Evolutionary conservation across 2,888 invertebrate genomes (phyloP).

Genomic region (Nemotelus pantherinus): DNA sequence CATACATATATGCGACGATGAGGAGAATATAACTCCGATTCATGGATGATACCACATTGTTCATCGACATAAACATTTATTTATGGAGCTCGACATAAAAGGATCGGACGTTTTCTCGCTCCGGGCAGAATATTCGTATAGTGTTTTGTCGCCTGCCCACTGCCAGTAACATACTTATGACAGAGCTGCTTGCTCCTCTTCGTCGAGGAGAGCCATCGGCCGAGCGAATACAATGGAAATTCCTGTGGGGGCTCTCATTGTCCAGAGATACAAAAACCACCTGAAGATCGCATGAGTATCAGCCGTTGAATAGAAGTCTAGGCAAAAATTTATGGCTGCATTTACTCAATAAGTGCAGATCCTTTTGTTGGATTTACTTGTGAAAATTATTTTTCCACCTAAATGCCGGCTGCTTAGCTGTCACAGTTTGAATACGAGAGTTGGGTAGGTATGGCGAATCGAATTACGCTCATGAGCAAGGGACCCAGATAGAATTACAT

Average conservation of each 20-base stretch:
- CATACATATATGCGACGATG: not conserved
- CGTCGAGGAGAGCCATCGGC: not conserved
- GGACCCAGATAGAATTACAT: no score
- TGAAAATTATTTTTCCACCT: not conserved
- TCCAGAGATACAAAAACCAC: slow-evolving; percentile 34
- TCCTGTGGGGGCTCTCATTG: slow-evolving; percentile 32
- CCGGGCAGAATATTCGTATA: slow-evolving; percentile 27
- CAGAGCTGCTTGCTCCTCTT: not conserved
- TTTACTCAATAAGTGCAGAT: slow-evolving; percentile 31
- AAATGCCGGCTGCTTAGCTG: not conserved
- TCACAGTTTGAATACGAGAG: no score
- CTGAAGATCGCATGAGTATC: slow-evolving; percentile 17
- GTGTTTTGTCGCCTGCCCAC: no score
- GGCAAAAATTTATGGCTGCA: slow-evolving; percentile 38
- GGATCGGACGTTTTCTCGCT: slow-evolving; percentile 47
- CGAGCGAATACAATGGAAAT: slow-evolving; percentile 21
- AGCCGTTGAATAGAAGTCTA: slow-evolving; percentile 26
- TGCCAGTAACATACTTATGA: slow-evolving; percentile 27
- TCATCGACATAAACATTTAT: slow-evolving; percentile 45
- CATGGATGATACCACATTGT: slow-evolving; percentile 32
- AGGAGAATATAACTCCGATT: not conserved
- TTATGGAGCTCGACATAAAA: slow-evolving; percentile 48
- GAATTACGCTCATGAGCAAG: no score
- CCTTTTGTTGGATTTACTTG: slow-evolving; percentile 3
- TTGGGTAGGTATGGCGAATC: no score